phyloP scores from a whole-genome alignment of 2,113 vertebrate species.

The Malurus elegans region DNA sequence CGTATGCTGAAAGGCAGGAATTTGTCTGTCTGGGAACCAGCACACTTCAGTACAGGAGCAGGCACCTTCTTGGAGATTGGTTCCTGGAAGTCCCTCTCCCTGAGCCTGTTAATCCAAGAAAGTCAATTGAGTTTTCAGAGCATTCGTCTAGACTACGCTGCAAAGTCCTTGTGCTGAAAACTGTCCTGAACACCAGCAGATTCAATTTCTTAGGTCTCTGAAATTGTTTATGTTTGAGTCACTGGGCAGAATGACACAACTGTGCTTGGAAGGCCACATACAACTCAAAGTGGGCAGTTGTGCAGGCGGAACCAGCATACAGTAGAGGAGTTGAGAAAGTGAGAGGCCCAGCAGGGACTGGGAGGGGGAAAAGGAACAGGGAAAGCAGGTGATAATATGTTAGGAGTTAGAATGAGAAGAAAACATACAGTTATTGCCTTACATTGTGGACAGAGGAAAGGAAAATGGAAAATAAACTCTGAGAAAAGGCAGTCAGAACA shows the following conservation, averaged over 20 bases:
- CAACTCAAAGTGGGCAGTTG: accelerated
- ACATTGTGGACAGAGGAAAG: background rate
- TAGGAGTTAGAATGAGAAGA: background rate
- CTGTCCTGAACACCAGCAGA: background rate
- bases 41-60: background rate
- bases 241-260: background rate
- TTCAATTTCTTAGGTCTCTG: background rate
- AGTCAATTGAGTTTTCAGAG: background rate
- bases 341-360: background rate
- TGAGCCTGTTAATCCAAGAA: background rate
- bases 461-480: background rate
- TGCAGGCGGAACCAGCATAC: accelerated
- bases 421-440: background rate
- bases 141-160: background rate
- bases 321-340: background rate
- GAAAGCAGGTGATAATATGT: background rate
- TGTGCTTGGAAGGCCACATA: background rate
- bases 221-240: background rate
- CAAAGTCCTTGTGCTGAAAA: background rate
- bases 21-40: background rate
- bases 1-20: background rate
- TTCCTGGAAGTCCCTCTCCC: background rate
- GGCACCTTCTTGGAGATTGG: background rate
- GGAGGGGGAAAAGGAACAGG: background rate
- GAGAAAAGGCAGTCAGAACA: background rate